These are phyloP conservation scores for Lepeophtheirus nordmannii DNA, from an alignment of 2,888 invertebrate genomes.

Conservation along the genomic window DNA sequence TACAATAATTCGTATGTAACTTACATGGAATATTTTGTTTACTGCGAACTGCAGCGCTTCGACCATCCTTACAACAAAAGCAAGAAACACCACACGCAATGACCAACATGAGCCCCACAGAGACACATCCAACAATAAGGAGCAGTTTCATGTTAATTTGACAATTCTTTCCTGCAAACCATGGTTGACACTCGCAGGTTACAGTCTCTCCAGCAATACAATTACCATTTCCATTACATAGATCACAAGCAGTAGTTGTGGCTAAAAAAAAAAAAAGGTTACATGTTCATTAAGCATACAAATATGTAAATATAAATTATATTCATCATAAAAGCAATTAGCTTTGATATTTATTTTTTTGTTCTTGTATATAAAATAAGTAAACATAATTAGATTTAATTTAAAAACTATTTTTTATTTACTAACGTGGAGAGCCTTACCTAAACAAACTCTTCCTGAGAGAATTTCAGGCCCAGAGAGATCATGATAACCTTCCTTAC, in stretches of 20 bases:
- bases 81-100: conserved; percentile 25
- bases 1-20: background rate
- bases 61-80: conserved; percentile 23
- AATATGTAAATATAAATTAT: background rate
- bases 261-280: conserved; percentile 14
- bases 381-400: background rate
- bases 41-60: background rate
- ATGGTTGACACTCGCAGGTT: conserved; percentile 18
- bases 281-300: background rate
- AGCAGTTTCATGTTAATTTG: conserved; percentile 24
- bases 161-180: conserved; percentile 24
- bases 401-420: background rate
- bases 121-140: conserved; percentile 25
- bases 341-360: background rate
- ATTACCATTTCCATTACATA: conserved; percentile 22
- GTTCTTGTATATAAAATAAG: background rate
- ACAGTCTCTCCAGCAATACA: conserved; percentile 15
- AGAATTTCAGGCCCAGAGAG: conserved; percentile 17
- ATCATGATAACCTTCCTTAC: conserved; percentile 23
- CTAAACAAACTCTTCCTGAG: conserved; percentile 18
- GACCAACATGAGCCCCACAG: conserved; percentile 22
- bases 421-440: background rate
- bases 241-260: conserved; percentile 22
- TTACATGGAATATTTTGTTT: conserved; percentile 24
- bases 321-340: background rate